A percentile compares a stretch with the other conserved stretches of the same genome.
These are phyloP conservation scores for Delia radicum DNA, from an alignment of 1,140 invertebrate genomes.

Conservation along the genomic window DNA sequence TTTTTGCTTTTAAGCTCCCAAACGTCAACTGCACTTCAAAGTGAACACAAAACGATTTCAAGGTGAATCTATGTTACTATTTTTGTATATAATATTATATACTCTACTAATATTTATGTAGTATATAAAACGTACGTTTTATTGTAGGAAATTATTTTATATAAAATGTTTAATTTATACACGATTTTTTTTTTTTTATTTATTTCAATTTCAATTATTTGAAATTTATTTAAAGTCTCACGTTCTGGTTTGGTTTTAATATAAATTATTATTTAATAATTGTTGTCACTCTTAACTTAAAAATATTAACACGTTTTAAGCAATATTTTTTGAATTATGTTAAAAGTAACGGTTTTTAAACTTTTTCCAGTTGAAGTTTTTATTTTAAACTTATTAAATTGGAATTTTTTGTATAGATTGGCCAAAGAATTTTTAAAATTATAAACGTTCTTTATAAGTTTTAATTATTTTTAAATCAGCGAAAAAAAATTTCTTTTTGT, in stretches of 20 bases:
- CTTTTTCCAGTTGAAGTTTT: no score
- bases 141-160: background rate
- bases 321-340: no score
- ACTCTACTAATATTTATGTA: background rate
- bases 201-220: background rate
- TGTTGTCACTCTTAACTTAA: background rate
- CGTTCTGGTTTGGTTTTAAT: background rate
- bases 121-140: background rate
- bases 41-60: background rate
- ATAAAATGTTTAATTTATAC: background rate
- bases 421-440: no score
- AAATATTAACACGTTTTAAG: no score
- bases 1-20: background rate
- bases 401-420: no score
- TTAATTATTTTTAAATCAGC: no score
- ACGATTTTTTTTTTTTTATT: background rate
- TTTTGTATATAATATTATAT: background rate
- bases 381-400: no score
- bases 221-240: background rate
- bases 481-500: no score
- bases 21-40: conserved; percentile 3
- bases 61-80: background rate
- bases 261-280: background rate
- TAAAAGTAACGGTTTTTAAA: no score
- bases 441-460: no score